Evolutionary conservation across 2,888 invertebrate species (phyloP), one percentile per base, ranked within the genome.

Genomic region (Metacarcinus magister): DNA sequence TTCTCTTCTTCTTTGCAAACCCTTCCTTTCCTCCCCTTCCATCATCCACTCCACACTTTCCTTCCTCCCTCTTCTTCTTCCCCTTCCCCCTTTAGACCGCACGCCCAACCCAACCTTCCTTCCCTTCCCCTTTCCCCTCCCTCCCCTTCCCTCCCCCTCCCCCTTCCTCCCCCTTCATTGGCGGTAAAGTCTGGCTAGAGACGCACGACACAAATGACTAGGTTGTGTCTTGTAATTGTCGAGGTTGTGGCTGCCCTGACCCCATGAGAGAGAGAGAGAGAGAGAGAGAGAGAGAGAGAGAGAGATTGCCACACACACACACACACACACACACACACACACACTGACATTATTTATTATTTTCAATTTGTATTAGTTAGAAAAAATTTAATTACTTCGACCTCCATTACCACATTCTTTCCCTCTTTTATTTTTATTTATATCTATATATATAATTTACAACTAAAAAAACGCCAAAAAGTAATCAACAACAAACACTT

Each of bases 281-380:
- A 67, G 67, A 67, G 67, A 67, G 67, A 67, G 67, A n/a, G 67
- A 67, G 67, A 67, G 67, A n/a, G 67, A 67, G 67, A 67, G n/a
- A n/a, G 67, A 54, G 54, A 48, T 48, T 48, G 10, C 4, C 5
- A 48, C 48, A 48, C 48, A 48, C 48, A 48, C 5, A 48, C 48
- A 48, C 5, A 48, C 48, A 48, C 48, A 48, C 48, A 48, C 10
- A 48, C 48, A 48, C 5, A 48, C 8, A 54, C 3, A 54, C 2
- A 54, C 0, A 54, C 54, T 13, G 54, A 54, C 54, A 54, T 54
- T 54, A 54, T 54, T 54, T 54, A 54, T 54, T 54, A 54, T 16
- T 54, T 16, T 54, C 54, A 54, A n/a, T 54, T 54, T 54, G 16
- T 54, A 54, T 54, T 54, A 13, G 16, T 54, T 54, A 54, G 8